Evolutionary conservation across 92 coral and sea anemone genomes (phyloP), one percentile per base, ranked within the genome.

Genomic region (Paramuricea clavata): DNA sequence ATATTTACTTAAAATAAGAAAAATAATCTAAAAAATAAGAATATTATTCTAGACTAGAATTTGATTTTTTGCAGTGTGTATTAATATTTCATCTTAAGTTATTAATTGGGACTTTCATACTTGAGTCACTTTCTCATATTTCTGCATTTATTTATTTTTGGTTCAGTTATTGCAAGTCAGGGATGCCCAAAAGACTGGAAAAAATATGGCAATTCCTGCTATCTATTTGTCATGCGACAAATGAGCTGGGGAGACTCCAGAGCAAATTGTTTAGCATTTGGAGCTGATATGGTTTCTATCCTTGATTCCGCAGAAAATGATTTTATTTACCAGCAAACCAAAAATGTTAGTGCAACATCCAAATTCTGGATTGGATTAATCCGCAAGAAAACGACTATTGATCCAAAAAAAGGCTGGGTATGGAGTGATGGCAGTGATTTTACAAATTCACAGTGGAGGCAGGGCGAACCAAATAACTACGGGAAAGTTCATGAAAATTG

Each of bases 191-290:
- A 49, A 35, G 94, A 92, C 35, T 95, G 98, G 98, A 87, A 85
- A 34, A 65, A 69, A 61, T 87, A 79, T 90, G 91, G 92, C 9
- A 86, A 87, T 85, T 88, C 83, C 44, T 95, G 98, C 64, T 95
- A 95, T 89, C 90, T 87, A 81, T 91, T 95, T 43, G 89, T 89
- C 67, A 87, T 84, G 6, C 83, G 60, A 36, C 86, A 91, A 22
- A 87, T 86, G 81, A 88, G 77, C 70, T 95, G 98, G 98, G 96
- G 94, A 49, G 84, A 95, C 49, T 94, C 98, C 16, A 91, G 95
- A 1, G 82, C 92, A 19, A 27, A 30, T 27, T 95, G 98, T 57
- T 84, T 86, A 28, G 85, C 89, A 36, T 95, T 67, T 64, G 98
- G 98, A 10, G 98, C 94, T 13, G 93, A 95, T 42, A 84, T 95